Base-by-base conservation (phyloP, 2,888 invertebrate genomes). In the Diarsia brunnea region DNA sequence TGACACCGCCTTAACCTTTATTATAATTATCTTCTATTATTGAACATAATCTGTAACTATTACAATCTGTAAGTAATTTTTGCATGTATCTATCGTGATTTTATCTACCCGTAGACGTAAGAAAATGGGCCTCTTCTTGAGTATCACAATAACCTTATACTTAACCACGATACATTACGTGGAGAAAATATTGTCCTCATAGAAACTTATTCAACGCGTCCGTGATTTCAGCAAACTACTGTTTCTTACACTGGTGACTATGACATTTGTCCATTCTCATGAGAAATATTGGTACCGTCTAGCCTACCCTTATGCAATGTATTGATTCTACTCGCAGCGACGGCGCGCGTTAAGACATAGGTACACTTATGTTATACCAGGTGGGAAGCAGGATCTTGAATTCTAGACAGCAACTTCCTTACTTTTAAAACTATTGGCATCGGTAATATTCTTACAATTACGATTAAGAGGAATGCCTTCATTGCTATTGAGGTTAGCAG, bases 1-100 rank as follows among this genome's bases (percentile, higher is more conserved):
- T 94, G 95, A 95, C 94, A 94, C 90, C 91, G 91, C 95, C 95
- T 96, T 96, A 95, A 95, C 96, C 96, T 92, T 86, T 90, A 79
- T 82, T 87, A 89, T 87, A 89, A 89, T 93, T 93, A 92, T 92
- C 90, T 91, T 85, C 92, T 94, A 95, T 95, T 95, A 94, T 95
- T 93, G 90, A 89, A 90, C 88, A 89, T 84, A 75, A 93, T 93
- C 92, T 91, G 85, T 86, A 92, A 66, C 24, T 75, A 69, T 79
- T 72, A 21, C 71, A 82, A 82, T 76, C 79, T 84, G 79, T 84
- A 66, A 49, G 55, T 73, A 38, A 49, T 73, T 63, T 82, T 70
- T 82, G 68, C 69, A 66, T 79, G 55, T n/a, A 24, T 65, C 31
- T 67, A 45, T 55, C 47, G 38, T 51, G 4, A 51, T 51, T 64